Evolutionary conservation across 2,888 invertebrate genomes (phyloP).

Genomic region (Tubiluchus corallicola): DNA sequence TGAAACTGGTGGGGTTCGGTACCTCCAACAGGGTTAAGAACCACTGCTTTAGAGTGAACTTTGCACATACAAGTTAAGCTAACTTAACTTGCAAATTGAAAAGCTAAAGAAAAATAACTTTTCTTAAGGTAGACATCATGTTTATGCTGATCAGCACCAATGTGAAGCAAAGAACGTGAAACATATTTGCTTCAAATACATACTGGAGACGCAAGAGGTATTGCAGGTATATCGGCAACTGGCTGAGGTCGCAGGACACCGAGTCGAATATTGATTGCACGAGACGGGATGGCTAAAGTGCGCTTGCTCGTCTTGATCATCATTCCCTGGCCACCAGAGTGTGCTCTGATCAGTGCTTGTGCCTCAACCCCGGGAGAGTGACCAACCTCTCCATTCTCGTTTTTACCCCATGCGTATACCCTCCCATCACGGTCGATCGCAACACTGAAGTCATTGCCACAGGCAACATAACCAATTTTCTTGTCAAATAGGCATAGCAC

Average conservation of each 20-base stretch:
- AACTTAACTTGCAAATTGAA: too few species aligned
- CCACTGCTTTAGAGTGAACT: too few species aligned
- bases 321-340: neutral
- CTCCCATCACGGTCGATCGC: slow-evolving; percentile 42
- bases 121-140: too few species aligned
- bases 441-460: slow-evolving; percentile 58
- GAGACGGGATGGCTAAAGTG: neutral
- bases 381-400: slow-evolving; percentile 39
- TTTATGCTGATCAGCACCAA: too few species aligned
- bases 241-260: neutral
- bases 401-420: slow-evolving; percentile 55
- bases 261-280: neutral
- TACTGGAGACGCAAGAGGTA: too few species aligned
- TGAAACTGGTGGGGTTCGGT: too few species aligned
- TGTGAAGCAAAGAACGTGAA: too few species aligned
- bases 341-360: neutral
- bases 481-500: slow-evolving; percentile 15
- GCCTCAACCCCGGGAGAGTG: neutral
- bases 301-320: slow-evolving; percentile 3
- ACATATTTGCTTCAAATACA: too few species aligned
- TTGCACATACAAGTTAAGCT: too few species aligned
- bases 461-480: slow-evolving; percentile 36
- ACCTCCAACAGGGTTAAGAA: too few species aligned
- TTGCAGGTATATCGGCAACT: neutral
- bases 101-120: too few species aligned